Percentiles rank a stretch among this genome's conserved stretches.
Conservation (phyloP, 2,888 invertebrate species). For the Halictus quadricinctus region DNA sequence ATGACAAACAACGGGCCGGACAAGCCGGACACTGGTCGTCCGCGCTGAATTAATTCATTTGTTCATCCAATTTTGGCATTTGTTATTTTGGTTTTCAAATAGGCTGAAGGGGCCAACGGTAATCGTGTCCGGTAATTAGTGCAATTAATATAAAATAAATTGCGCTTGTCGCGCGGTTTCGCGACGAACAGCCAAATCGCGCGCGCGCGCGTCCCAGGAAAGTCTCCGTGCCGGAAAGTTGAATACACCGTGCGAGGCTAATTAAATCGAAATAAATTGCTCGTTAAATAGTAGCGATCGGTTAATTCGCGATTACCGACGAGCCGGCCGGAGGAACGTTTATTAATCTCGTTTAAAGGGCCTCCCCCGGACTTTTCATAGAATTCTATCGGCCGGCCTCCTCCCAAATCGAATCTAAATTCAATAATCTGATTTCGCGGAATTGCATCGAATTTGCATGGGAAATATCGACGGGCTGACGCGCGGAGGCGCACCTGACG, state of each 20-base stretch:
- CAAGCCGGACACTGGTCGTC: background rate
- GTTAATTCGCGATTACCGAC: slow-evolving; percentile 14
- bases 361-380: slow-evolving; percentile 23
- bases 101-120: background rate
- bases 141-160: slow-evolving; percentile 41
- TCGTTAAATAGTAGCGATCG: background rate
- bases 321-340: slow-evolving; percentile 1
- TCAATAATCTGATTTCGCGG: slow-evolving; percentile 53
- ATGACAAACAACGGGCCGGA: background rate
- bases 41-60: slow-evolving; percentile 35
- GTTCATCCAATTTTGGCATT: background rate
- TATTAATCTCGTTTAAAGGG: slow-evolving; percentile 50
- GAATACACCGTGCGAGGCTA: background rate
- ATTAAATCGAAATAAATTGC: slow-evolving; percentile 47
- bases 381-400: slow-evolving; percentile 38
- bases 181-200: background rate
- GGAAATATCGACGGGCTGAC: slow-evolving; percentile 20
- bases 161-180: background rate
- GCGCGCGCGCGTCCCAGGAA: background rate
- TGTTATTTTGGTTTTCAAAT: slow-evolving; percentile 26
- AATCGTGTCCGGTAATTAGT: slow-evolving; percentile 37
- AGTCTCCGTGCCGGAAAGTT: background rate
- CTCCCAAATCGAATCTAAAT: slow-evolving; percentile 47
- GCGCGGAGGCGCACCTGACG: slow-evolving; percentile 34
- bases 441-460: slow-evolving; percentile 51